phyloP scores from a whole-genome alignment of 2,888 invertebrate species.

The Matsumyia berberina region DNA sequence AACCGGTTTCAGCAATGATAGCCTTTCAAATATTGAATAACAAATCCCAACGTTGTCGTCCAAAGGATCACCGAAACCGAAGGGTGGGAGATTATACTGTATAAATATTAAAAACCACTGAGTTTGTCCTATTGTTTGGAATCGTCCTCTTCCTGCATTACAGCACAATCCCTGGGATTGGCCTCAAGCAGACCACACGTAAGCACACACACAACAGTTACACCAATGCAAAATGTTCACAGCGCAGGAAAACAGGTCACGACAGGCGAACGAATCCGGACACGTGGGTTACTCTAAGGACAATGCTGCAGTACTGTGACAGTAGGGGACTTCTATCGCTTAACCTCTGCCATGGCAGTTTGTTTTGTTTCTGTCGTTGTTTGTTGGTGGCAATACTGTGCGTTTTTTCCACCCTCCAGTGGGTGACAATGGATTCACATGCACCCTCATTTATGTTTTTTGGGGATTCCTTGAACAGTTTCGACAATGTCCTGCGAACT shows the following conservation, averaged over 20 bases:
- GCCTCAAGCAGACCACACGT: constrained; percentile 45
- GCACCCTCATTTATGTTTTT: constrained; percentile 52
- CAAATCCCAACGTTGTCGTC: constrained; percentile 34
- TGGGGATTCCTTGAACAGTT: constrained; percentile 31
- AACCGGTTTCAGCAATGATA: constrained; percentile 31
- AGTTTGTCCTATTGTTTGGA: constrained; percentile 54
- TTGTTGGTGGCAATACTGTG: constrained; percentile 59
- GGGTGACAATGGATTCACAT: constrained; percentile 53
- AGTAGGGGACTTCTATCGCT: constrained; percentile 50
- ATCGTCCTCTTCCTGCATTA: constrained; percentile 51
- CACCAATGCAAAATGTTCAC: constrained; percentile 63
- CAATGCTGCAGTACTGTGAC: constrained; percentile 32
- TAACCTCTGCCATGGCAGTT: constrained; percentile 64
- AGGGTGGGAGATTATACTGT: constrained; percentile 59
- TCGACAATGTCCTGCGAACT: constrained; percentile 36
- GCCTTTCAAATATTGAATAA: constrained; percentile 71
- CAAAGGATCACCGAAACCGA: constrained; percentile 30
- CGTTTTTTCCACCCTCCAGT: constrained; percentile 34
- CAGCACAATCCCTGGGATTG: constrained; percentile 66
- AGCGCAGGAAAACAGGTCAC: constrained; percentile 67
- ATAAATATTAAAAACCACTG: constrained; percentile 74
- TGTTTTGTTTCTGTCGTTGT: constrained; percentile 65
- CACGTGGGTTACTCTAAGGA: constrained; percentile 49
- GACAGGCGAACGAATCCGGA: constrained; percentile 44
- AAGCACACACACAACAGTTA: constrained; percentile 12